phyloP scores from a whole-genome alignment of 2,888 invertebrate species.

The Hirtodrosophila cameraria region DNA sequence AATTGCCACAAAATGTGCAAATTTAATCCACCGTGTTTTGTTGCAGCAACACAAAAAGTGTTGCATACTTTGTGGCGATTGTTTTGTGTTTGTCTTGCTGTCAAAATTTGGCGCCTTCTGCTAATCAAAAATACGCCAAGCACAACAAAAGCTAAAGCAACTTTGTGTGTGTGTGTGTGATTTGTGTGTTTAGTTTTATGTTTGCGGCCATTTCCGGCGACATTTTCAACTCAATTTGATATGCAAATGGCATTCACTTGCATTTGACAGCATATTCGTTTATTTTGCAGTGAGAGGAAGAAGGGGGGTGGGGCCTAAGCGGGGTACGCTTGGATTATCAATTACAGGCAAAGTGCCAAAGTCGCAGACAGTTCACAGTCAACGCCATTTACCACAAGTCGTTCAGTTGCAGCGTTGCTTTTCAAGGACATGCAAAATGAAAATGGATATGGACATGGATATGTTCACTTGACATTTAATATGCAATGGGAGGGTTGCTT shows the following conservation, averaged over 20 bases:
- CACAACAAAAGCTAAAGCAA: conserved; percentile 11
- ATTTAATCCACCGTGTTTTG: conserved; percentile 7
- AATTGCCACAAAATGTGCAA: too few relatives aligned
- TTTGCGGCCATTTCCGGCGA: conserved; percentile 58
- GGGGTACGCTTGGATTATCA: conserved; percentile 58
- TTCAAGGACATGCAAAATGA: conserved; percentile 64
- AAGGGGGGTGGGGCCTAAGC: not conserved
- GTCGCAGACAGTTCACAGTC: conserved; percentile 51
- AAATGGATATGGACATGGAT: conserved; percentile 6
- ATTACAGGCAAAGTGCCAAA: conserved; percentile 52
- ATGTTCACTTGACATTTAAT: conserved; percentile 53
- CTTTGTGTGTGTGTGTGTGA: conserved; percentile 11
- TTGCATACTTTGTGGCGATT: conserved; percentile 62
- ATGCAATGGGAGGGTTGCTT: conserved; percentile 41
- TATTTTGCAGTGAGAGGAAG: not conserved
- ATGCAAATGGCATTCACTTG: conserved; percentile 72
- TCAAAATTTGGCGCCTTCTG: conserved; percentile 41
- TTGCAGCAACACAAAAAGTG: conserved; percentile 13
- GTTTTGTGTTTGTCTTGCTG: conserved; percentile 22
- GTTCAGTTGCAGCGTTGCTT: conserved; percentile 31
- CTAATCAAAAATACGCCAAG: conserved; percentile 41
- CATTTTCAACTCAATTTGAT: conserved; percentile 61
- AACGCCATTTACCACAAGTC: conserved; percentile 60
- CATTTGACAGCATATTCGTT: conserved; percentile 41
- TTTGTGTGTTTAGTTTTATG: conserved; percentile 32